Evolutionary conservation across 1,140 invertebrate species (phyloP).

Genomic region (Sycobia sp.): DNA sequence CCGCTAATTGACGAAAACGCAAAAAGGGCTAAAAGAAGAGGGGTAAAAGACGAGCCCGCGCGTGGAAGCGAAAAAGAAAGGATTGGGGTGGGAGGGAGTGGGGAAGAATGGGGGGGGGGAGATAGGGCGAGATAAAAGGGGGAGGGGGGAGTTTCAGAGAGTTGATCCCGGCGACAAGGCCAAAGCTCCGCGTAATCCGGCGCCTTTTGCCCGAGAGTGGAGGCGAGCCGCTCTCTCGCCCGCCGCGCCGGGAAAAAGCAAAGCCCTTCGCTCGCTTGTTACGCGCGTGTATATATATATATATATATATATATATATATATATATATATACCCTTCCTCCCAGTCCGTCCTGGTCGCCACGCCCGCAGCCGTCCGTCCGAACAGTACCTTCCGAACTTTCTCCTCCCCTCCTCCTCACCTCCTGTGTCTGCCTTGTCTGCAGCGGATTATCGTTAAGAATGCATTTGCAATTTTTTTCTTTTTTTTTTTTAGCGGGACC

Average conservation of each 20-base stretch:
- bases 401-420: background rate
- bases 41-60: too few relatives aligned
- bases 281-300: too few relatives aligned
- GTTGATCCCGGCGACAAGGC: background rate
- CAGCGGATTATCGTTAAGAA: slow-evolving; percentile 5
- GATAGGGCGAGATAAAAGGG: too few relatives aligned
- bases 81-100: background rate
- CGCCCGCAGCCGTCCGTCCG: too few relatives aligned
- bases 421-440: too few relatives aligned
- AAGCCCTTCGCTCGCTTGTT: slow-evolving; percentile 6
- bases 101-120: background rate
- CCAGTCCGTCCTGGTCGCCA: background rate
- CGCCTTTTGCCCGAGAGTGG: background rate
- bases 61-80: background rate
- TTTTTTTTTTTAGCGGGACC: background rate
- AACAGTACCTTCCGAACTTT: slow-evolving; percentile 2
- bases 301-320: too few relatives aligned
- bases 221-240: too few relatives aligned
- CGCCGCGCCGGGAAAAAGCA: background rate
- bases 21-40: too few relatives aligned
- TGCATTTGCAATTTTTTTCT: slow-evolving; percentile 9
- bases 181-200: slow-evolving; percentile 3
- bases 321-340: too few relatives aligned
- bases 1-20: slow-evolving; percentile 18
- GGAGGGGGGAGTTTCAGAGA: background rate